phyloP scores from a whole-genome alignment of 2,113 vertebrate genomes.

The Chaetodon trifascialis region DNA sequence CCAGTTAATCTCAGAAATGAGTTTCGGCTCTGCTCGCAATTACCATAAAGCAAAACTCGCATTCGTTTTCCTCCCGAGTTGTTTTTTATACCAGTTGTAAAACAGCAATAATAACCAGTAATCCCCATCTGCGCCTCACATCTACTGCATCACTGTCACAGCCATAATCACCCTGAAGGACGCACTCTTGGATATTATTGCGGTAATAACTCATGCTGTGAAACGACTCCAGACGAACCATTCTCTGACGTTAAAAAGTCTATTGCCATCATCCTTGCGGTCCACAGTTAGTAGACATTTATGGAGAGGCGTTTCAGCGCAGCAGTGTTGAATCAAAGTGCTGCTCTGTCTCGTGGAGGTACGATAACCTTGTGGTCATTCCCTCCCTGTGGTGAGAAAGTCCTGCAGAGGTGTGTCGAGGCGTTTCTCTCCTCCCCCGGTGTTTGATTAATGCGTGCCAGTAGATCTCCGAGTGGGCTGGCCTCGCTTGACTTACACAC shows the following conservation, averaged over 20 bases:
- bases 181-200: slow-evolving; percentile 68
- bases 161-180: slow-evolving; percentile 71
- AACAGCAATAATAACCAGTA: slow-evolving; percentile 53
- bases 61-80: slow-evolving; percentile 24
- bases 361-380: slow-evolving; percentile 67
- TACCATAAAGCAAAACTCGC: slow-evolving; percentile 37
- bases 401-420: slow-evolving; percentile 47
- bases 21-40: slow-evolving; percentile 24
- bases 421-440: slow-evolving; percentile 40
- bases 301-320: slow-evolving; percentile 45
- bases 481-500: slow-evolving; percentile 75
- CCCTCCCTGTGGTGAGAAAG: slow-evolving; percentile 43
- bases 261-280: slow-evolving; percentile 30
- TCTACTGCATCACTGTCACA: slow-evolving; percentile 66
- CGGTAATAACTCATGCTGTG: slow-evolving; percentile 65
- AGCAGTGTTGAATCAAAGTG: slow-evolving; percentile 30
- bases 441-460: slow-evolving; percentile 75
- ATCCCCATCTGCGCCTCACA: slow-evolving; percentile 35
- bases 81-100: slow-evolving; percentile 39
- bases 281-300: slow-evolving; percentile 45
- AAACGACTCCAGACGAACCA: slow-evolving; percentile 50
- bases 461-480: slow-evolving; percentile 61
- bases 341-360: slow-evolving; percentile 29
- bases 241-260: slow-evolving; percentile 47
- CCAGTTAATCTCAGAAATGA: slow-evolving; percentile 32